phyloP scores from a whole-genome alignment of 2,113 vertebrate genomes.

The Pteruthius melanotis region DNA sequence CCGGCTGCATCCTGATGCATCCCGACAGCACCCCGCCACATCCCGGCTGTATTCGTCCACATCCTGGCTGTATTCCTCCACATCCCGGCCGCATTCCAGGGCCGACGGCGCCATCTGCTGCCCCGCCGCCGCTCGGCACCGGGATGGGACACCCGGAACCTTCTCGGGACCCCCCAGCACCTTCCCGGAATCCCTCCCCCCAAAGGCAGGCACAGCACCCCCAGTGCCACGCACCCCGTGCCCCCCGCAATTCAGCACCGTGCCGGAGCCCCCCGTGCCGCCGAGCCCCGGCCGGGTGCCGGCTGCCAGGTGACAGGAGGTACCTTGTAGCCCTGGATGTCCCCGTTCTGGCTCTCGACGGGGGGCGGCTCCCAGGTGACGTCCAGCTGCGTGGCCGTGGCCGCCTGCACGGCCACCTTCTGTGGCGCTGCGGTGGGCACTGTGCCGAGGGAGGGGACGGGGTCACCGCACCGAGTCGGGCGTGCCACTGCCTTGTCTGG shows the following conservation, averaged over 20 bases:
- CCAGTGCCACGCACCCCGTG: background rate
- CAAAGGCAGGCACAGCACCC: background rate
- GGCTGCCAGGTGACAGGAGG: rapidly evolving
- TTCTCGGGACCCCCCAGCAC: background rate
- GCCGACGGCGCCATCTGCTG: conserved; percentile 40
- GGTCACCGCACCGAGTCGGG: rapidly evolving
- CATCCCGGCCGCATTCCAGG: background rate
- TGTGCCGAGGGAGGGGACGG: conserved; percentile 22
- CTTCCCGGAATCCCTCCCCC: background rate
- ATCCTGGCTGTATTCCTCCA: background rate
- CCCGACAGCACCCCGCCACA: rapidly evolving
- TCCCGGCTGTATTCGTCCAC: no score
- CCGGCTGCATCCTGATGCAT: no score
- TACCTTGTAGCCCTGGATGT: conserved; percentile 98
- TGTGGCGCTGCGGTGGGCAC: conserved; percentile 89
- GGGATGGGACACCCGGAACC: background rate
- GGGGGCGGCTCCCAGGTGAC: conserved; percentile 93
- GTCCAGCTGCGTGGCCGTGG: conserved; percentile 92
- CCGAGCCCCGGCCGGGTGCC: background rate
- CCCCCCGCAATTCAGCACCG: background rate
- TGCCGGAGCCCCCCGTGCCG: background rate
- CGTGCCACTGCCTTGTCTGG: rapidly evolving
- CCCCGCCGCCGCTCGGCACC: background rate
- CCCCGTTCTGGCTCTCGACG: conserved; percentile 86
- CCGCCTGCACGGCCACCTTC: conserved; percentile 83